These are phyloP conservation scores for Hemibagrus wyckioides DNA, from an alignment of 2,113 vertebrate genomes.

Conservation along the genomic window DNA sequence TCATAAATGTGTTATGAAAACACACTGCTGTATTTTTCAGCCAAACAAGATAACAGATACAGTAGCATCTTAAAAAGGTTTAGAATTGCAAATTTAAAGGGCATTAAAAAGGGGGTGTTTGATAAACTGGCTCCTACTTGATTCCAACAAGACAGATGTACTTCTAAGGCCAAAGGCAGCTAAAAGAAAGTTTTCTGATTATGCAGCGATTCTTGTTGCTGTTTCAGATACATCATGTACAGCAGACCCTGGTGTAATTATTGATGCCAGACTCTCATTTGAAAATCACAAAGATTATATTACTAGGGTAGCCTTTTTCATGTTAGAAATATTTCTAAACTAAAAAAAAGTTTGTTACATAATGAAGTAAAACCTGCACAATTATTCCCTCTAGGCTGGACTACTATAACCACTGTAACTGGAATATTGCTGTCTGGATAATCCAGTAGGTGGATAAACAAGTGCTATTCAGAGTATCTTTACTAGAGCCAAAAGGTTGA, in stretches of 20 bases:
- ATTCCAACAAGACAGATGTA: neutral
- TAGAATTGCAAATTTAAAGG: neutral
- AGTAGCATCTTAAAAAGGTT: neutral
- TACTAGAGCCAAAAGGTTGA: neutral
- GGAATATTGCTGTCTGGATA: neutral
- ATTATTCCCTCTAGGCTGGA: neutral
- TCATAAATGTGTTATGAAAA: neutral
- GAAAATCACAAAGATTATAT: neutral
- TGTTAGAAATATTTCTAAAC: neutral
- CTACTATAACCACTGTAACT: neutral
- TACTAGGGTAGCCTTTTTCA: neutral
- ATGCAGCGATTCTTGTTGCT: neutral
- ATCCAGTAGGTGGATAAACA: neutral
- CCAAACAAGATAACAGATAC: neutral
- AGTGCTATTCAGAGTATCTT: neutral
- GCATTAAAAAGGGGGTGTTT: neutral
- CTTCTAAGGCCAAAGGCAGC: too few relatives aligned
- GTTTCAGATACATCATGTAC: neutral
- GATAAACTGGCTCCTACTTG: neutral
- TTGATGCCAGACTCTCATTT: neutral
- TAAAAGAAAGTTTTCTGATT: neutral
- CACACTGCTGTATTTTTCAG: neutral
- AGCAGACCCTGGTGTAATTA: neutral
- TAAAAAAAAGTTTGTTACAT: neutral
- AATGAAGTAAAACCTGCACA: neutral